A percentile compares a stretch with the other conserved stretches of the same genome.
phyloP scores from a whole-genome alignment of 30 jellyfish, hydroid and myxozoan genomes.

The Aurelia sp. region DNA sequence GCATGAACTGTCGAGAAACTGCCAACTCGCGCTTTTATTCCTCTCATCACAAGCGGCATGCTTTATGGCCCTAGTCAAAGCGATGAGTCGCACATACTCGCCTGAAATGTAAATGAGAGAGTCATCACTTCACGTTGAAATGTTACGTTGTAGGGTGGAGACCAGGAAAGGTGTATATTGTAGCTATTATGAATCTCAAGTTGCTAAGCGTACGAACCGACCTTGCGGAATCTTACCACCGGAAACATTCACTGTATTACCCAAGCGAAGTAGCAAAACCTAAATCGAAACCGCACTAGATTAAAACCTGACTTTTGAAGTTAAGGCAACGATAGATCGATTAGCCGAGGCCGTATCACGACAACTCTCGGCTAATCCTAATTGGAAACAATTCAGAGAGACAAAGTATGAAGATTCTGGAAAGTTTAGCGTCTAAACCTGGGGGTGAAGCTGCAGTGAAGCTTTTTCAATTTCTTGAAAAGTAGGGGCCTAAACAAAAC shows the following conservation, averaged over 20 bases:
- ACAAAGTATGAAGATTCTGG: slow-evolving; percentile 13
- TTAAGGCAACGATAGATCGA: slow-evolving; percentile 2
- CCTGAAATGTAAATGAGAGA: slow-evolving; percentile 39
- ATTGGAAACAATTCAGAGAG: slow-evolving; percentile 19
- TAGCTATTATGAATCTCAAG: not conserved
- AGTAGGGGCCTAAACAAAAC: too few species aligned
- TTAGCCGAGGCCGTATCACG: slow-evolving; percentile 28
- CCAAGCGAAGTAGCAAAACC: slow-evolving; percentile 8
- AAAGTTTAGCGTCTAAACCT: too few species aligned
- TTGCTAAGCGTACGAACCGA: not conserved
- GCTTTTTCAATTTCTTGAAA: too few species aligned
- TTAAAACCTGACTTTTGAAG: not conserved
- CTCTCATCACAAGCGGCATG: slow-evolving; percentile 49
- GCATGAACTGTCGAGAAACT: slow-evolving; percentile 10
- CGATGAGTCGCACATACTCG: slow-evolving; percentile 22
- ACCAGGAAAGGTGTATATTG: slow-evolving; percentile 50
- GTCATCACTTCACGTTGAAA: slow-evolving; percentile 4
- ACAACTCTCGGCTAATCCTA: slow-evolving; percentile 2
- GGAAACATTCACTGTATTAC: slow-evolving; percentile 41
- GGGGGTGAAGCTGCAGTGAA: too few species aligned
- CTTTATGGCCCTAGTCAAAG: slow-evolving; percentile 18
- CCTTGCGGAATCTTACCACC: slow-evolving; percentile 40
- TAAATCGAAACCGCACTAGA: slow-evolving; percentile 18
- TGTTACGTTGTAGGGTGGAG: slow-evolving; percentile 43
- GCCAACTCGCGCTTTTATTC: slow-evolving; percentile 29